Conservation (phyloP, 2,113 vertebrate genomes). For the Aegithalos caudatus region DNA sequence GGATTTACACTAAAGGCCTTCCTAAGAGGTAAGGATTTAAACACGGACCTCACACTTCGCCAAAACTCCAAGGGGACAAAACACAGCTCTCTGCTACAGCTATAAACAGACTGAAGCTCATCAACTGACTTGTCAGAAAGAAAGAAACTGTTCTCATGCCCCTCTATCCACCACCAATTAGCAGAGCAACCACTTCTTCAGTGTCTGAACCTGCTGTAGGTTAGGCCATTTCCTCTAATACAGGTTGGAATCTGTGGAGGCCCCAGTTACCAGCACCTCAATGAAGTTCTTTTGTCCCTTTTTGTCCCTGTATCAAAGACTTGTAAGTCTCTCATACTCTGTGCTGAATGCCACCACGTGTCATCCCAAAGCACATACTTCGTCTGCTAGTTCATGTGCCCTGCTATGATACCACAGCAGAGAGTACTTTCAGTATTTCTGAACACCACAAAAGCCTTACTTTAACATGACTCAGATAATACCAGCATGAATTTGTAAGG, state of each 20-base stretch:
- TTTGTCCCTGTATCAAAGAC: background rate
- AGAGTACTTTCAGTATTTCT: background rate
- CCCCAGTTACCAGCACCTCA: background rate
- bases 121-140: background rate
- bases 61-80: background rate
- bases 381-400: background rate
- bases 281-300: background rate
- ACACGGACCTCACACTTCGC: accelerated
- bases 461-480: background rate
- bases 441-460: background rate
- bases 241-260: background rate
- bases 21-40: background rate
- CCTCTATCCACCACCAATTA: background rate
- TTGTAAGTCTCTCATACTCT: background rate
- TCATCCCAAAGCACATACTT: background rate
- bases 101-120: background rate
- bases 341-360: background rate
- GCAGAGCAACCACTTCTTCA: background rate
- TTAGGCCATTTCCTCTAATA: background rate
- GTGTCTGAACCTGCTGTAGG: background rate
- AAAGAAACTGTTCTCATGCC: background rate
- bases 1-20: background rate
- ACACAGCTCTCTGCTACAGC: background rate
- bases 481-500: background rate
- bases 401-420: background rate